Conservation (phyloP, 2,888 invertebrate species). For the Stenodema calcarata region DNA sequence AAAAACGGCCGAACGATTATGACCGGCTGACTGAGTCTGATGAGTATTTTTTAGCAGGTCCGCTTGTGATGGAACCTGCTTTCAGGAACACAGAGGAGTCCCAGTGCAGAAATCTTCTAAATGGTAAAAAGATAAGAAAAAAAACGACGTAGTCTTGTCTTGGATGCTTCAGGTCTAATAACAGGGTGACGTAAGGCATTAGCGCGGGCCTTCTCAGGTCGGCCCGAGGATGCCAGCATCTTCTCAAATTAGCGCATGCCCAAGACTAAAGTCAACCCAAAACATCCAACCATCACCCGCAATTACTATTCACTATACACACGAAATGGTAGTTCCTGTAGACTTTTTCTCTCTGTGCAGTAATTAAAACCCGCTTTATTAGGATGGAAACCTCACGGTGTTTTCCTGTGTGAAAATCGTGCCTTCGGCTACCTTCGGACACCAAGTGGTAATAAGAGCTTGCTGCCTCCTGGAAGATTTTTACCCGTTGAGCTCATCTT, state of each 20-base stretch:
- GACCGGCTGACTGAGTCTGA: not conserved
- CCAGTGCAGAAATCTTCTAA: not conserved
- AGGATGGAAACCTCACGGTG: not conserved
- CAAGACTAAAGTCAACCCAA: not conserved
- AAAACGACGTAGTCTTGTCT: not conserved
- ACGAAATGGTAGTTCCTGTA: not conserved
- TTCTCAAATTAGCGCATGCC: constrained; percentile 15
- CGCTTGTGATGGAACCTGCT: not conserved
- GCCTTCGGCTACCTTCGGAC: not conserved
- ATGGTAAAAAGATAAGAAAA: not conserved
- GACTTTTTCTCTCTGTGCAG: not conserved
- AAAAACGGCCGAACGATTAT: not conserved
- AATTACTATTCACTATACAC: constrained; percentile 6
- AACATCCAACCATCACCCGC: not conserved
- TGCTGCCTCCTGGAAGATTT: not conserved
- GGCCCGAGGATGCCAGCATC: not conserved
- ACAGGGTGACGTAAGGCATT: constrained; percentile 32
- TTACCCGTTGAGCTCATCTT: not conserved
- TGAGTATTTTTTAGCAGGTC: not conserved
- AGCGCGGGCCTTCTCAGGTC: not conserved
- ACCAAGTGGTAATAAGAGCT: not conserved
- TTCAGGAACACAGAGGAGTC: not conserved
- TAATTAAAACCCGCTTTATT: not conserved
- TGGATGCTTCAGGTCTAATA: constrained; percentile 24
- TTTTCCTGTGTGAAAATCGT: not conserved